Conservation (phyloP, 2,113 vertebrate genomes). For the Furnarius figulus region DNA sequence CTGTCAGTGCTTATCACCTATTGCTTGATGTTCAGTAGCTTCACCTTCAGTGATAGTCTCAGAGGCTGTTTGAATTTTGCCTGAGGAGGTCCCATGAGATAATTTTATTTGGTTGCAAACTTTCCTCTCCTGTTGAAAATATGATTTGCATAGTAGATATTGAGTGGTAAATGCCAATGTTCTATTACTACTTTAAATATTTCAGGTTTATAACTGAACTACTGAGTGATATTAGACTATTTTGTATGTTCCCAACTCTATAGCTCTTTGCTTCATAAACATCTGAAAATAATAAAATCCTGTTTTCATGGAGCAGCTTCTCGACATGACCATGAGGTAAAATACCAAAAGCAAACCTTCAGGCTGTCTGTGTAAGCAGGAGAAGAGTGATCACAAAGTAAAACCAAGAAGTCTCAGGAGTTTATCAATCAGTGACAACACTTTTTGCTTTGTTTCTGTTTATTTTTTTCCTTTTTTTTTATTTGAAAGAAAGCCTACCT, state of each 20-base stretch:
- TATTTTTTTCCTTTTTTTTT: background rate
- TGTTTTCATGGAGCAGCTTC: background rate
- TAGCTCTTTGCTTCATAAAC: slow-evolving; percentile 22
- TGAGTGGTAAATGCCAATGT: background rate
- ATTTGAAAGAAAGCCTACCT: background rate
- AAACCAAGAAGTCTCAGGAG: background rate
- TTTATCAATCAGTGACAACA: background rate
- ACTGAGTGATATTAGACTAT: background rate
- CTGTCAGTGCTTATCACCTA: background rate
- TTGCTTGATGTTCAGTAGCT: background rate
- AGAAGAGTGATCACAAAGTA: background rate
- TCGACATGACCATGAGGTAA: background rate
- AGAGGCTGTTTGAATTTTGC: background rate
- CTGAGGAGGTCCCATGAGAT: background rate
- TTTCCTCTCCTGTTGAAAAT: background rate
- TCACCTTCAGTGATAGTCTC: background rate
- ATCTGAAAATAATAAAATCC: background rate
- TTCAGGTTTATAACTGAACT: background rate
- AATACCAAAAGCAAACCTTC: background rate
- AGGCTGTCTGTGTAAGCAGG: background rate
- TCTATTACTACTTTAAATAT: background rate
- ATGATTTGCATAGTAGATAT: background rate
- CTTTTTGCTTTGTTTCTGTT: background rate
- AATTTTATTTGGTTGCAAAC: background rate
- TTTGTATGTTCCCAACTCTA: background rate